phyloP scores from a whole-genome alignment of 2,113 vertebrate species.

The Bubo blakistoni region DNA sequence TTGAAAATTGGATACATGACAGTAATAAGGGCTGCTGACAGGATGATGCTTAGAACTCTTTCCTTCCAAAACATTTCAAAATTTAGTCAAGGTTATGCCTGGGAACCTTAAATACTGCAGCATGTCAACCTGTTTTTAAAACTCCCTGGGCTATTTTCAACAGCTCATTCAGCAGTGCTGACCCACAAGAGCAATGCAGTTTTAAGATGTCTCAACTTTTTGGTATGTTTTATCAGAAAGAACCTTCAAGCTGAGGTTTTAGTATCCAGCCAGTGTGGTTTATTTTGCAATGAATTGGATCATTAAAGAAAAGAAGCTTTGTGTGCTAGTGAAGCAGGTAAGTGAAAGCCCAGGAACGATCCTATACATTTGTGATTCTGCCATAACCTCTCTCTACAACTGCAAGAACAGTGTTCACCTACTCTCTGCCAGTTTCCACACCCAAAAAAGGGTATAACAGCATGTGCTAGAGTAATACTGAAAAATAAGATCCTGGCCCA shows the following conservation, averaged over 20 bases:
- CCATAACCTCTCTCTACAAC: neutral
- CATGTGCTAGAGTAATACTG: neutral
- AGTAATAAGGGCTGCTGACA: conserved; percentile 53
- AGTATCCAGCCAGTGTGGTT: neutral
- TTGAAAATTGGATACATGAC: conserved; percentile 21
- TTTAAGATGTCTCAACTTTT: conserved; percentile 34
- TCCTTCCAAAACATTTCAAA: conserved; percentile 61
- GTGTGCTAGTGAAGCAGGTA: neutral
- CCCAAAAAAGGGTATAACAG: neutral
- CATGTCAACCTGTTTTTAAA: conserved; percentile 19
- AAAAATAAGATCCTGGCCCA: neutral
- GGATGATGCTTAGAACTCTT: conserved; percentile 38
- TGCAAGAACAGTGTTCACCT: neutral
- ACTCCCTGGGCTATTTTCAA: conserved; percentile 24
- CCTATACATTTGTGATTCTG: neutral
- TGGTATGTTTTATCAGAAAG: conserved; percentile 11
- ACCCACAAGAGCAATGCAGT: conserved; percentile 4
- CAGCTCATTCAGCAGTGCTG: neutral
- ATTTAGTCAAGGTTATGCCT: neutral
- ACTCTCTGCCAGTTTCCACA: neutral
- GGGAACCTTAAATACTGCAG: neutral
- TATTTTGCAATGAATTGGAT: neutral
- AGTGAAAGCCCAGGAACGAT: neutral
- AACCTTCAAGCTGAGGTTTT: conserved; percentile 3
- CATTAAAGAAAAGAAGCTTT: neutral